Evolutionary conservation across 1,140 invertebrate genomes (phyloP).

Genomic region (Neodiprion lecontei): DNA sequence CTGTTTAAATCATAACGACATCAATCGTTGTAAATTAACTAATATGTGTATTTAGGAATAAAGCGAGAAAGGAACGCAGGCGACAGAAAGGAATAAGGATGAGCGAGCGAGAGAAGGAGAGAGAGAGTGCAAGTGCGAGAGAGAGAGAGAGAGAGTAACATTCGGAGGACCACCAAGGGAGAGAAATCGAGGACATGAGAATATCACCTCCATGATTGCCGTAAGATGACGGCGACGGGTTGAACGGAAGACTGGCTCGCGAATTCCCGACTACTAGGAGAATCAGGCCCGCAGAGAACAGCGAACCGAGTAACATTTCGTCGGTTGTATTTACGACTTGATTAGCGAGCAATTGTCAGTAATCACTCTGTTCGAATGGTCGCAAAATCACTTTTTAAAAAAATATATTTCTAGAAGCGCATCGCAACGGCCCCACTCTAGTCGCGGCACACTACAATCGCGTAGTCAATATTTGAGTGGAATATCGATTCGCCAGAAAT

Average conservation of each 20-base stretch:
- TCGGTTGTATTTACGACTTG: neutral
- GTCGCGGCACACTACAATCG: slow-evolving; percentile 50
- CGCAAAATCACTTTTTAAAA: neutral
- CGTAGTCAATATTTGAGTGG: slow-evolving; percentile 58
- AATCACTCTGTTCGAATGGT: neutral
- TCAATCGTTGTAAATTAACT: too few species aligned
- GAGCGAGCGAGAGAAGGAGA: neutral
- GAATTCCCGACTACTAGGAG: slow-evolving; percentile 47
- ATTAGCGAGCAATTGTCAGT: neutral
- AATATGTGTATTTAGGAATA: too few species aligned
- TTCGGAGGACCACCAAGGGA: neutral
- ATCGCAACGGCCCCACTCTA: slow-evolving; percentile 37
- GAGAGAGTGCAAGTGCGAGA: neutral
- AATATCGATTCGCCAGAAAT: slow-evolving; percentile 57
- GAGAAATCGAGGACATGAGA: slow-evolving; percentile 26
- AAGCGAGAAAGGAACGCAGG: neutral
- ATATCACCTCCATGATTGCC: slow-evolving; percentile 59
- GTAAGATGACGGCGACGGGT: slow-evolving; percentile 52
- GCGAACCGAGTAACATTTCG: slow-evolving; percentile 6
- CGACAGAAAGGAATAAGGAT: neutral
- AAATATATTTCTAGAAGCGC: slow-evolving; percentile 35
- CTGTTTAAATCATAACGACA: too few species aligned
- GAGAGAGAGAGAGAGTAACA: neutral
- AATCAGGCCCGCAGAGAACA: slow-evolving; percentile 43
- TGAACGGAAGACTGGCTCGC: slow-evolving; percentile 44